These are phyloP conservation scores for Scomber colias DNA, from an alignment of 2,113 vertebrate species.

Conservation along the genomic window DNA sequence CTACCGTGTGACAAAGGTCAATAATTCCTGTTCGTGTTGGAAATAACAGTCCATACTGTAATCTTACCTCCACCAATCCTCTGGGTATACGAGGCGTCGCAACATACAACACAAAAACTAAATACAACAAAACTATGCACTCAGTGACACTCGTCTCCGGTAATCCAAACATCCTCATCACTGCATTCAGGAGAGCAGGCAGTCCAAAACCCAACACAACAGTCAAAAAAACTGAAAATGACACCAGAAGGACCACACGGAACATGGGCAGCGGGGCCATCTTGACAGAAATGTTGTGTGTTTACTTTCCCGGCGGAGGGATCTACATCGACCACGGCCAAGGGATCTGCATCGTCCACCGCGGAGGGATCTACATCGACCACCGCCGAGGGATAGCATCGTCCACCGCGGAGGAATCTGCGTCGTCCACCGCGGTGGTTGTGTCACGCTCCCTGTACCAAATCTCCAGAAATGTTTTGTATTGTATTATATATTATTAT, in stretches of 20 bases:
- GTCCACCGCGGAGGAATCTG: background rate
- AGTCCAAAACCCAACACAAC: conserved; percentile 83
- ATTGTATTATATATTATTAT: too few relatives aligned
- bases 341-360: background rate
- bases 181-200: conserved; percentile 73
- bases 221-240: conserved; percentile 80
- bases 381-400: background rate
- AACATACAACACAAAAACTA: conserved; percentile 79
- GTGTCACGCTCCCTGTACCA: conserved; percentile 41
- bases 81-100: conserved; percentile 83
- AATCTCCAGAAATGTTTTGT: background rate
- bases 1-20: background rate
- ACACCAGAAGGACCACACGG: conserved; percentile 60
- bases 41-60: background rate
- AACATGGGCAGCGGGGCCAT: conserved; percentile 68
- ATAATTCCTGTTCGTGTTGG: background rate
- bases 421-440: background rate
- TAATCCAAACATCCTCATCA: conserved; percentile 73
- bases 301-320: conserved; percentile 42
- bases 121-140: conserved; percentile 81
- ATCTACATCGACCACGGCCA: too few relatives aligned
- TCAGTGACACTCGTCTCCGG: conserved; percentile 80
- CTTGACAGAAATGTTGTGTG: conserved; percentile 52
- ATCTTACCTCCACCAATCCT: conserved; percentile 82
- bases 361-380: background rate